Evolutionary conservation across 1,140 invertebrate species (phyloP).

Genomic region (Cherax destructor): DNA sequence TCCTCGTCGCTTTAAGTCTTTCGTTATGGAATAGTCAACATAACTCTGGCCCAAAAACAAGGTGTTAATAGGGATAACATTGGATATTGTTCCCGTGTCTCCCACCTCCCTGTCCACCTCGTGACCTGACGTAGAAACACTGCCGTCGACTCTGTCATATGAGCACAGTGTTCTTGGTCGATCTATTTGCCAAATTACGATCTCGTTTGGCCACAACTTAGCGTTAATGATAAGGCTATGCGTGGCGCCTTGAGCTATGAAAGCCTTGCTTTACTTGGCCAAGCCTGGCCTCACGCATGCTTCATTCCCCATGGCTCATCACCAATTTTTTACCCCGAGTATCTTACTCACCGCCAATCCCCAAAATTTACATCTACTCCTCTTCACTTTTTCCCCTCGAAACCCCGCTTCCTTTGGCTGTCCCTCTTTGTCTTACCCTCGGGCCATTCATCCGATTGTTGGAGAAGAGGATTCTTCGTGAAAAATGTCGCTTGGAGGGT

Average conservation of each 20-base stretch:
- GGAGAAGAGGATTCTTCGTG: too few species aligned
- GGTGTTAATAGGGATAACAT: not conserved
- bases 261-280: not conserved
- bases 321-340: too few species aligned
- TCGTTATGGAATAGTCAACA: not conserved
- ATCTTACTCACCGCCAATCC: not conserved
- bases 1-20: not conserved
- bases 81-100: not conserved
- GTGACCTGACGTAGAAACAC: not conserved
- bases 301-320: too few species aligned
- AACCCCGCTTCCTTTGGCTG: not conserved
- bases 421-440: too few species aligned
- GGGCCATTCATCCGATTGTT: too few species aligned
- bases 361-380: not conserved
- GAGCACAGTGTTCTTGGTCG: not conserved
- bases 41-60: not conserved
- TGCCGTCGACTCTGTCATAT: too few species aligned
- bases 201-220: not conserved
- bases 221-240: not conserved
- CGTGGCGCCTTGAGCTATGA: not conserved
- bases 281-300: not conserved
- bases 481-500: too few species aligned
- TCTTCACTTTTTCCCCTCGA: not conserved
- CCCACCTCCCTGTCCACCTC: not conserved
- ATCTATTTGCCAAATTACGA: not conserved